Percentiles rank a stretch among this genome's conserved stretches.
Conservation (phyloP, 1,140 invertebrate species). For the Coenobita brevimanus region DNA sequence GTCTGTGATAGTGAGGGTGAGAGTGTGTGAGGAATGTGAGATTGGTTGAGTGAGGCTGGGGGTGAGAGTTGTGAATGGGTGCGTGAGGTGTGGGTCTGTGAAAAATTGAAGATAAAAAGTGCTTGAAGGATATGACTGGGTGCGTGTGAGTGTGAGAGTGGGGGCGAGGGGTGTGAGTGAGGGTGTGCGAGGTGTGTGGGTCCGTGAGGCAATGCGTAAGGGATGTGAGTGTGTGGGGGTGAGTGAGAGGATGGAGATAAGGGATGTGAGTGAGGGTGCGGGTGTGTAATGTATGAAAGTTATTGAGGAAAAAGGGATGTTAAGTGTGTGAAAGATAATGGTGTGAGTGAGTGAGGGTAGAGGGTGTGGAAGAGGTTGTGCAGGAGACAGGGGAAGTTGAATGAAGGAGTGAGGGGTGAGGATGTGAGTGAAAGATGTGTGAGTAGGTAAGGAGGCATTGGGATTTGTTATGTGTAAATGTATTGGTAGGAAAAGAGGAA, state of each 20-base stretch:
- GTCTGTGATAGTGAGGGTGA: too few species aligned
- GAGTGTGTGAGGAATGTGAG: background rate
- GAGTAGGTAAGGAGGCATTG: background rate
- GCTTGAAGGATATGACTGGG: background rate
- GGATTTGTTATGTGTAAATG: background rate
- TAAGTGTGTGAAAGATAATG: too few species aligned
- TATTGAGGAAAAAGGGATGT: too few species aligned
- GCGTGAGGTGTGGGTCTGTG: background rate
- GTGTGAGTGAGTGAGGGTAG: too few species aligned
- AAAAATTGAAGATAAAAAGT: background rate
- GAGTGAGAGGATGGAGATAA: too few species aligned
- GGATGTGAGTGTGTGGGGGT: too few species aligned
- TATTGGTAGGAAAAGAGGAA: too few species aligned
- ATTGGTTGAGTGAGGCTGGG: background rate
- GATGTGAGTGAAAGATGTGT: too few species aligned
- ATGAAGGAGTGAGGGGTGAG: background rate
- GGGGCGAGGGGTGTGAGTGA: background rate
- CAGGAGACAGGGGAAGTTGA: background rate
- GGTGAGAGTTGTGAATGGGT: background rate
- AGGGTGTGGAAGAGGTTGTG: background rate
- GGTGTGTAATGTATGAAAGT: too few species aligned
- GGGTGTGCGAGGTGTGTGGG: too few species aligned
- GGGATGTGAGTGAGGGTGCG: too few species aligned
- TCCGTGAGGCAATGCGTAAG: too few species aligned
- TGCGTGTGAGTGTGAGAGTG: background rate